Percentiles rank a stretch among this genome's conserved stretches.
phyloP scores from a whole-genome alignment of 2,797 vertebrate genomes.

The Phyllotis vaccarum region DNA sequence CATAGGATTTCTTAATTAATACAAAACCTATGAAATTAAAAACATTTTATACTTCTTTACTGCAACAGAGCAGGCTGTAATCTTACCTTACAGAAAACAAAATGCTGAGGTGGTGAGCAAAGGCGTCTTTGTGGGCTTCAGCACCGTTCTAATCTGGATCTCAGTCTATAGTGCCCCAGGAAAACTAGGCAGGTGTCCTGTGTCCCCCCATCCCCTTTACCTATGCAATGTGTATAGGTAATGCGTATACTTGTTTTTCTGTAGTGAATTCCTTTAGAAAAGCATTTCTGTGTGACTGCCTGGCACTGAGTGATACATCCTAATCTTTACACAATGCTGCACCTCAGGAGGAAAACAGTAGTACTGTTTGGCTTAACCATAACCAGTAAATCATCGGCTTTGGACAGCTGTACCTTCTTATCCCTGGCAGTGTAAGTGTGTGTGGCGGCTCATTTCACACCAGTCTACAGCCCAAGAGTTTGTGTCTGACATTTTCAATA shows the following conservation, averaged over 20 bases:
- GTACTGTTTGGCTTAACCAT: conserved; percentile 54
- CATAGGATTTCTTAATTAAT: conserved; percentile 50
- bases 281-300: background rate
- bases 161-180: background rate
- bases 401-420: conserved; percentile 62
- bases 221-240: background rate
- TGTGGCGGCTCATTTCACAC: conserved; percentile 73
- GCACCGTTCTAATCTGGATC: background rate
- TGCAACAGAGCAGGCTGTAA: background rate
- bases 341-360: conserved; percentile 41
- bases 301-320: background rate
- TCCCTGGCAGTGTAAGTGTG: conserved; percentile 68
- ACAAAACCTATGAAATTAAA: background rate
- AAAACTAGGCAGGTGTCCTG: background rate
- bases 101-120: background rate
- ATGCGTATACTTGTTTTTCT: background rate
- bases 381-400: conserved; percentile 46
- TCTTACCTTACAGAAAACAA: background rate
- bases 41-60: conserved; percentile 38
- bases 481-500: conserved; percentile 74
- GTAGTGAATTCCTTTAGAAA: background rate
- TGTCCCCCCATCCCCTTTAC: background rate
- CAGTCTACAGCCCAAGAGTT: conserved; percentile 62
- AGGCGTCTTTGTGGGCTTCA: background rate
- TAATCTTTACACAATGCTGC: background rate